Evolutionary conservation across 2,113 vertebrate genomes (phyloP).

Genomic region (Orientallactaga bullata): DNA sequence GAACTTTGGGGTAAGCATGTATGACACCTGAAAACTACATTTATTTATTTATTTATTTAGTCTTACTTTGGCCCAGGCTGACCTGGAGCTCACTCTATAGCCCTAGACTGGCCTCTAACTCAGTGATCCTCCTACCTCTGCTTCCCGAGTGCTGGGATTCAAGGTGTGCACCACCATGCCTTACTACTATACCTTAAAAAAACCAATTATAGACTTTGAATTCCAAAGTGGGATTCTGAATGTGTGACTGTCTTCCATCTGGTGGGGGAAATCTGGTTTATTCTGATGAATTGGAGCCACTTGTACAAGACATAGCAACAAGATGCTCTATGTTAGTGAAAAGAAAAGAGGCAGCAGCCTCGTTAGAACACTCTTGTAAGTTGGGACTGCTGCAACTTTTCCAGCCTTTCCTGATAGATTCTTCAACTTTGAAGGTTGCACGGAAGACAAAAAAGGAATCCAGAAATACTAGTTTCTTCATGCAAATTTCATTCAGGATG

Average conservation of each 20-base stretch:
- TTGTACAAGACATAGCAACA: not conserved
- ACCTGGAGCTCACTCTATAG: no score
- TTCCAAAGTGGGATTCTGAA: not conserved
- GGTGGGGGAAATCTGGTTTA: not conserved
- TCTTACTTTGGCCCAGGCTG: no score
- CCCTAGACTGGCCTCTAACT: no score
- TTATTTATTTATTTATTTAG: no score
- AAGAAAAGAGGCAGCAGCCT: not conserved
- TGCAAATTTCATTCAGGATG: not conserved
- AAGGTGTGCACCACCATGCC: no score
- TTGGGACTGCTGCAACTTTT: not conserved
- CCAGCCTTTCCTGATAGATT: not conserved
- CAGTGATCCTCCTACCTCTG: no score
- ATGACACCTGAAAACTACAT: not conserved
- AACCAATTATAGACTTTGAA: not conserved
- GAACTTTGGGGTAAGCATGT: not conserved
- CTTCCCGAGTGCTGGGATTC: no score
- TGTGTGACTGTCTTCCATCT: not conserved
- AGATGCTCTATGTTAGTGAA: not conserved
- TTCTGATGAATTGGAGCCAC: not conserved
- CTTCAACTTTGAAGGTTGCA: not conserved
- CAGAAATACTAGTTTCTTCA: not conserved
- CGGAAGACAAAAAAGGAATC: not conserved
- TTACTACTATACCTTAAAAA: not conserved
- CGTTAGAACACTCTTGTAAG: not conserved